phyloP scores from a whole-genome alignment of 2,113 vertebrate genomes.

The Xiphias gladius region DNA sequence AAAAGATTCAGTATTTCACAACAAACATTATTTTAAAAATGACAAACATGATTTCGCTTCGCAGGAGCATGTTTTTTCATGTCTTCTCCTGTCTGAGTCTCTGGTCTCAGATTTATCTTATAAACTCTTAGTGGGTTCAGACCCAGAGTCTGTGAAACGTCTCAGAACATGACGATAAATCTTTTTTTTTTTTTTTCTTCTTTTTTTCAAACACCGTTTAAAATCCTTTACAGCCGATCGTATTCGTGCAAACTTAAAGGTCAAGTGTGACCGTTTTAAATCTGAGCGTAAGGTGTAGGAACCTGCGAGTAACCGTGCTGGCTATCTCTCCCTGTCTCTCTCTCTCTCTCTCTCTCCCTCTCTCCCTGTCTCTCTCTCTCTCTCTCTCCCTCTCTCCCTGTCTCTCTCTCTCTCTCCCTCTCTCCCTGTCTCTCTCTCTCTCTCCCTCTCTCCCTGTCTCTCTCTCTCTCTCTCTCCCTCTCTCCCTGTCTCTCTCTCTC shows the following conservation, averaged over 20 bases:
- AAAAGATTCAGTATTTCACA: too few species aligned
- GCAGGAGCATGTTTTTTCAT: too few species aligned
- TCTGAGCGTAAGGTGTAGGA: neutral
- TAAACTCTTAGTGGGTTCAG: neutral
- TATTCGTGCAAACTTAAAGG: neutral
- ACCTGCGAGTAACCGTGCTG: neutral
- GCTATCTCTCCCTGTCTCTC: constrained; percentile 66
- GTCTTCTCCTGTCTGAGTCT: too few species aligned
- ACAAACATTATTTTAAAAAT: too few species aligned
- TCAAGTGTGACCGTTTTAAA: neutral
- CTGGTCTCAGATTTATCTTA: too few species aligned
- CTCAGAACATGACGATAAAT: neutral
- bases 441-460: constrained; percentile 69
- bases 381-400: too few species aligned
- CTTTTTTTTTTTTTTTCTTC: neutral
- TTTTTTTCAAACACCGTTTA: too few species aligned
- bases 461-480: constrained; percentile 58
- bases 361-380: constrained; percentile 63
- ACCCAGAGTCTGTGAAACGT: neutral
- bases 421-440: constrained; percentile 66
- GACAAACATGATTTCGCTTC: neutral
- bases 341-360: constrained; percentile 64
- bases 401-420: constrained; percentile 64
- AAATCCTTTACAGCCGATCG: neutral
- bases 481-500: constrained; percentile 66